phyloP scores from a whole-genome alignment of 2,113 vertebrate species.

The Tringa solitaria region DNA sequence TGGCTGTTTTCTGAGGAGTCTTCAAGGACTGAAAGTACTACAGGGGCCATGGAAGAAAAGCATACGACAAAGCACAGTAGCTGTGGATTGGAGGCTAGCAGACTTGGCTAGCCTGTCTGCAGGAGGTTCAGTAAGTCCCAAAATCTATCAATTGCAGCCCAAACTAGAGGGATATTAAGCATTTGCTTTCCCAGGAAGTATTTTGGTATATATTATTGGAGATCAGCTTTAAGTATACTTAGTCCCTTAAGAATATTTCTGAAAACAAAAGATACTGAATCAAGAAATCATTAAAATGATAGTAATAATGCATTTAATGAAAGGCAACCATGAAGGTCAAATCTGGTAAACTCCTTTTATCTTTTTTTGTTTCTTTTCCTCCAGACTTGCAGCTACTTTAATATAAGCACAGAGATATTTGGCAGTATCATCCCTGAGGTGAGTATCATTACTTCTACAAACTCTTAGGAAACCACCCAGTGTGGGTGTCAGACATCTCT shows the following conservation, averaged over 20 bases:
- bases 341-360: background rate
- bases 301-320: background rate
- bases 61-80: background rate
- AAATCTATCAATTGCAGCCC: background rate
- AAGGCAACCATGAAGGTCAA: background rate
- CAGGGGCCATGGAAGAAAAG: background rate
- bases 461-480: background rate
- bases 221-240: background rate
- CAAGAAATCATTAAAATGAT: background rate
- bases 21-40: background rate
- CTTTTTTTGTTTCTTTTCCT: background rate
- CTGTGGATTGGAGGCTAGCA: background rate
- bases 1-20: background rate
- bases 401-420: constrained; percentile 66
- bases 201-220: background rate
- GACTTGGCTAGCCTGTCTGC: background rate
- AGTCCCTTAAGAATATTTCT: background rate
- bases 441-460: background rate
- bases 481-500: background rate
- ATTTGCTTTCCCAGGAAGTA: background rate
- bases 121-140: background rate
- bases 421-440: constrained; percentile 69
- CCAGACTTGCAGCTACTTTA: constrained; percentile 68
- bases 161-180: background rate
- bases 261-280: background rate